A percentile compares a stretch with the other conserved stretches of the same genome.
These are phyloP conservation scores for Pseudotriccus pelzelni DNA, from an alignment of 2,797 vertebrate species.

Conservation along the genomic window DNA sequence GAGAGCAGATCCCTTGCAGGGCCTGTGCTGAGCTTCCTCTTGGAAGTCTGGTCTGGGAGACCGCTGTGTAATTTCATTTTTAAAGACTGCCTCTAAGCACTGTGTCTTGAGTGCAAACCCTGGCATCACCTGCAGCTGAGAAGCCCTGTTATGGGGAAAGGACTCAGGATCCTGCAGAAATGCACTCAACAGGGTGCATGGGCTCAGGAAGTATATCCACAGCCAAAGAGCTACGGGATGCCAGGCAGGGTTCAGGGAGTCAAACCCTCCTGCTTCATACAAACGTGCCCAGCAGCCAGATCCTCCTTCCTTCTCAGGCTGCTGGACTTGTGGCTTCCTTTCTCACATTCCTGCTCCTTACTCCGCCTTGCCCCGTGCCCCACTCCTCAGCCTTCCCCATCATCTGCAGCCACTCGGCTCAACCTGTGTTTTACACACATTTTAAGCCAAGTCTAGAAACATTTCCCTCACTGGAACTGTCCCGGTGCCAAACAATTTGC, in stretches of 20 bases:
- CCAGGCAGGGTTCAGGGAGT: background rate
- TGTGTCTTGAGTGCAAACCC: background rate
- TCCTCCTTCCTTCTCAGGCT: background rate
- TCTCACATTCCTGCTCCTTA: background rate
- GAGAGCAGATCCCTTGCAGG: background rate
- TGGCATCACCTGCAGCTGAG: background rate
- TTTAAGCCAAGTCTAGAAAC: background rate
- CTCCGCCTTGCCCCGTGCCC: background rate
- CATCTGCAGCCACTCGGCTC: background rate
- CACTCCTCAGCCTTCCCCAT: background rate
- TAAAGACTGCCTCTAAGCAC: background rate
- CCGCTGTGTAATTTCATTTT: background rate
- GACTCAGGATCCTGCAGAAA: background rate
- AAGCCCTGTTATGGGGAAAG: rapidly evolving
- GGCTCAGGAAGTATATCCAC: background rate
- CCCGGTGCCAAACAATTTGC: background rate
- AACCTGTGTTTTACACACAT: background rate
- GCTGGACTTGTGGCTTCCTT: background rate
- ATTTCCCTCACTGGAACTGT: background rate
- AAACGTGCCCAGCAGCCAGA: rapidly evolving
- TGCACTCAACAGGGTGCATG: rapidly evolving
- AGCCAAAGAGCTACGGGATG: background rate
- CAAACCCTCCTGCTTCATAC: background rate
- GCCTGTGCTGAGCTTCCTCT: background rate
- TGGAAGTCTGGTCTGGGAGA: background rate